Base-by-base conservation (phyloP, 1,140 invertebrate species). In the Temnothorax nylanderi region DNA sequence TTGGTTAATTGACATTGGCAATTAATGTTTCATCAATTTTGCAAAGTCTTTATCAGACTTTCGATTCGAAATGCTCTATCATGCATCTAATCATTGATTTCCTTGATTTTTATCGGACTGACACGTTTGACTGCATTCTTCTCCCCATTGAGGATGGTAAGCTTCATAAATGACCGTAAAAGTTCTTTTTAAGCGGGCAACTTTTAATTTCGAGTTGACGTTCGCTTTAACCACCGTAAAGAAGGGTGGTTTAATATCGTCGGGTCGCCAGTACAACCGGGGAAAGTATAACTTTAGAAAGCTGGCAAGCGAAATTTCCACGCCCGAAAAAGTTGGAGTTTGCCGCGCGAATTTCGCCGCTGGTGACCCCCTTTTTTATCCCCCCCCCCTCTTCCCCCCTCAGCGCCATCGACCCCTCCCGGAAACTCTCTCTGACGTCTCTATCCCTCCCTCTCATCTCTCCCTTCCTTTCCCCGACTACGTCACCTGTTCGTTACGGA, bases 201-300 rank as follows among this genome's bases (percentile, higher is more conserved):
- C 88, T 90, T 90, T 90, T 90, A 88, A 90, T 90, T 90, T 90
- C 75, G 41, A 90, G 69, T 90, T 90, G 89, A 90, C 88, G 80
- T 89, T 85, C 69, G 64, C 41, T 60, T 77, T 69, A 82, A 71
- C 74, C 51, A 44, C 82, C 69, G 56, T 37, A 88, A 89, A 90
- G 62, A 62, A 71, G 58, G 49, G 13, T 51, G 77, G 85, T 87
- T 89, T 90, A 90, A 90, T 90, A 87, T 89, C 77, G 71, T 51
- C 71, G 87, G 86, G 54, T 56, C 41, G 11, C 34, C 58, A 13
- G 71, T 54, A 47, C 26, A 54, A 56, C 51, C 56, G 26, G 49
- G 26, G 54, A 74, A 80, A 64, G 58, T 72, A 60, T 65, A 84
- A 87, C 85, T 89, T 90, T 74, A 44, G 60, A 58, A 74, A 85